A percentile compares a stretch with the other conserved stretches of the same genome.
Conservation (phyloP, 2,113 vertebrate species). For the Helogale parvula region DNA sequence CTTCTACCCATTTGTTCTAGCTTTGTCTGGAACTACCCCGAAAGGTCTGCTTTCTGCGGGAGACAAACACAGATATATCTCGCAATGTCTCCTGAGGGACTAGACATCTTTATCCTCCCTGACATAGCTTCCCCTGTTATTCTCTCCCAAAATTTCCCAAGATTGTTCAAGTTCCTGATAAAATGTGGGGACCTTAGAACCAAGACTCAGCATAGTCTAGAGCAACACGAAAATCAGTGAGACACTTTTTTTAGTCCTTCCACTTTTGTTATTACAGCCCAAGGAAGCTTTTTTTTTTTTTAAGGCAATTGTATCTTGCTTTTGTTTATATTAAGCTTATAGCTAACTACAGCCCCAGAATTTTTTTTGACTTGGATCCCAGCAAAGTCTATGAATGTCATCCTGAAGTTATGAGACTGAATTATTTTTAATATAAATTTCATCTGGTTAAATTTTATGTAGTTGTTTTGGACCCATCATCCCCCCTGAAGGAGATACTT, state of each 20-base stretch:
- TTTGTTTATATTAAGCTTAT: background rate
- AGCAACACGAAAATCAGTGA: background rate
- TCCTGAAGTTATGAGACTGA: background rate
- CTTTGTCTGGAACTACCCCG: background rate
- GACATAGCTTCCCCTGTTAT: background rate
- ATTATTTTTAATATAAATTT: background rate
- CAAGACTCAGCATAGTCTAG: background rate
- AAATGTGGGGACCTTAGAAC: background rate
- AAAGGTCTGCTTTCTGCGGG: background rate
- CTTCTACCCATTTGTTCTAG: background rate
- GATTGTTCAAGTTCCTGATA: background rate
- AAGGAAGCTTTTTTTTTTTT: background rate
- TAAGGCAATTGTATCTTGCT: background rate
- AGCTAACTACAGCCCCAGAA: background rate
- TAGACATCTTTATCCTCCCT: background rate
- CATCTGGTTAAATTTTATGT: background rate
- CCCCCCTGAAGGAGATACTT: background rate
- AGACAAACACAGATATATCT: background rate
- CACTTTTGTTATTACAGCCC: background rate
- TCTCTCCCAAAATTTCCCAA: background rate
- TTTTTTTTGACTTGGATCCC: background rate
- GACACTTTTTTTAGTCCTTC: background rate
- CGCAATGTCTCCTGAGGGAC: background rate
- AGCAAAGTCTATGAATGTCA: background rate
- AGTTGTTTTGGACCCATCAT: background rate